Percentiles rank a stretch among this genome's conserved stretches.
phyloP scores from a whole-genome alignment of 2,888 invertebrate species.

The Iselma pallidipennis region DNA sequence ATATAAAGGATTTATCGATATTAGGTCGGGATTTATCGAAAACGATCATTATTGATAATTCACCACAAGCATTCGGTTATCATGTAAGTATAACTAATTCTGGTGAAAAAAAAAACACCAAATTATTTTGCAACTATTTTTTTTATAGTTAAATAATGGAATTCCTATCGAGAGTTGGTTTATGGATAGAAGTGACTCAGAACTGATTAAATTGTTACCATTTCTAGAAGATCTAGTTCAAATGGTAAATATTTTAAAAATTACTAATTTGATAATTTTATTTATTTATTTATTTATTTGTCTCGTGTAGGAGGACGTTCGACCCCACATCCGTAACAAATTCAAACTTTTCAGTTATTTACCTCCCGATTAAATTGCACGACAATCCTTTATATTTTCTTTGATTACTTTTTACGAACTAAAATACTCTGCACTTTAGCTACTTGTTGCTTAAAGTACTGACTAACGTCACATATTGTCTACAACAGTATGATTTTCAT shows the following conservation, averaged over 20 bases:
- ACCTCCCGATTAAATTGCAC: conserved; percentile 71
- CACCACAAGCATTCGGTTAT: conserved; percentile 92
- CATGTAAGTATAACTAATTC: conserved; percentile 61
- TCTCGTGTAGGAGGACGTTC: conserved; percentile 71
- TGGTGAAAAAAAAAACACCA: not conserved
- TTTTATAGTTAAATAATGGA: conserved; percentile 84
- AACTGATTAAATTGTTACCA: conserved; percentile 87
- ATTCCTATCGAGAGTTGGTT: conserved; percentile 99
- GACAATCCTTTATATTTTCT: conserved; percentile 34
- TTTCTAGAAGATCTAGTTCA: conserved; percentile 85
- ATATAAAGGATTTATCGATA: conserved; percentile 93
- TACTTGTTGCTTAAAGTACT: conserved; percentile 42
- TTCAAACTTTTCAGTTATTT: conserved; percentile 88
- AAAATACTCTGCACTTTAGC: conserved; percentile 35
- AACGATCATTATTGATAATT: conserved; percentile 87
- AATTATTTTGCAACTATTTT: conserved; percentile 20
- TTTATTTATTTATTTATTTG: conserved; percentile 3
- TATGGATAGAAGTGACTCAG: conserved; percentile 84
- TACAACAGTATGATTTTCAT: conserved; percentile 5
- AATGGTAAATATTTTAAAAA: conserved; percentile 62
- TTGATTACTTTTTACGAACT: conserved; percentile 2
- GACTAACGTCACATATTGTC: conserved; percentile 39
- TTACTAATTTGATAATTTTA: conserved; percentile 2
- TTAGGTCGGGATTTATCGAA: conserved; percentile 89
- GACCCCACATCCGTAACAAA: conserved; percentile 88